Base-by-base conservation (phyloP, 2,888 invertebrate genomes). In the Leptopilina drosophilae region DNA sequence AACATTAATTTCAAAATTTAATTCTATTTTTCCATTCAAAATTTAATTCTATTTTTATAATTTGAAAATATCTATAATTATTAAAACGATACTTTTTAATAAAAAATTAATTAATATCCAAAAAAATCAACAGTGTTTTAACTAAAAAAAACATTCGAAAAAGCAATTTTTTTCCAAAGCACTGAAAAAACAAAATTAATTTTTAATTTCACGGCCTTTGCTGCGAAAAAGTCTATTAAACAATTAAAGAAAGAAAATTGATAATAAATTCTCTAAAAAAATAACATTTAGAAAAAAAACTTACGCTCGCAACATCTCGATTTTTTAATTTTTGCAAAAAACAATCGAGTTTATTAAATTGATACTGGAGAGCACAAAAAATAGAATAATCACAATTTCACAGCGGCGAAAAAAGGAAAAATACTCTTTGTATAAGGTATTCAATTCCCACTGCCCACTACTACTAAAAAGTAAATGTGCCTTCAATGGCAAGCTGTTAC, bases 291-390 rank as follows among this genome's bases (percentile, higher is more conserved):
- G 2, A 20, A 20, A 64, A 11, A 20, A 65, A 73, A 69, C 73
- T 73, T 73, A 73, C 73, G 26, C 33, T 73, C 73, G 73, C 56
- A 73, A 73, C 73, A 73, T 73, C 33, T 56, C 56, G 56, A 73
- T 73, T 73, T 0, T 20, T 20, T 20, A 20, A 20, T 33, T 73
- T n/a, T 73, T 73, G 9, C 14, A 49, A 5, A 67, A 67, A 40
- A 56, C 73, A 73, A 53, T 33, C 56, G 33, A 73, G 14, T 8
- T 73, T 33, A 26, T 8, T 8, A 9, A 53, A 56, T 73, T 33
- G 33, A 33, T 2, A 33, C 3, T 3, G 33, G 33, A 33, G 33
- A 33, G 33, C 33, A 33, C 2, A 33, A 40, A 33, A 56, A 69
- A n/a, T 12, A 49, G n/a, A 26, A 73, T 7, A 14, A 7, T 12